Conservation (phyloP, 1,140 invertebrate species). For the Lerema accius region DNA sequence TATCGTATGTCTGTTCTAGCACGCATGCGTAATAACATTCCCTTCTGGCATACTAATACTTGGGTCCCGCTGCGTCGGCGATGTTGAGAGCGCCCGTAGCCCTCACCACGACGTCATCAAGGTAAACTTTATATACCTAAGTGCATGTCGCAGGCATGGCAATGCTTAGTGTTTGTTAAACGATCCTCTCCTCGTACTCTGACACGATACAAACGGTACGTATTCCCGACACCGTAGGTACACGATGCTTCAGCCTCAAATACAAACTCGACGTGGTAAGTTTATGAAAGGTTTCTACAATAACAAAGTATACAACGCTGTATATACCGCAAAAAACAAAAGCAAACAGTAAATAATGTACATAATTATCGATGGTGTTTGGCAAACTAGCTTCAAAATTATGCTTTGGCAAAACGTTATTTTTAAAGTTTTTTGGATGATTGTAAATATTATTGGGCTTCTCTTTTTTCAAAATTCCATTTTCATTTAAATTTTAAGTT, state of each 20-base stretch:
- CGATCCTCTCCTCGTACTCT: not conserved
- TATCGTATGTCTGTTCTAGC: slow-evolving; percentile 81
- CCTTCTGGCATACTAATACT: slow-evolving; percentile 82
- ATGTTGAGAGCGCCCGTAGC: slow-evolving; percentile 46
- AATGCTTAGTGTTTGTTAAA: slow-evolving; percentile 17
- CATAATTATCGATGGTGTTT: slow-evolving; percentile 5
- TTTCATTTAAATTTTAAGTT: not conserved
- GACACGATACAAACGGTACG: slow-evolving; percentile 25
- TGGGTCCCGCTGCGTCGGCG: slow-evolving; percentile 64
- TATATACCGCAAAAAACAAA: slow-evolving; percentile 51
- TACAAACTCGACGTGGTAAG: slow-evolving; percentile 7
- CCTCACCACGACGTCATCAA: slow-evolving; percentile 53
- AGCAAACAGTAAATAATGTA: slow-evolving; percentile 6
- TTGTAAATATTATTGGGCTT: slow-evolving; percentile 18
- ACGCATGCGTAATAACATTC: slow-evolving; percentile 82
- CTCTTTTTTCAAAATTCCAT: slow-evolving; percentile 15
- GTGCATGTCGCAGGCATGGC: slow-evolving; percentile 48
- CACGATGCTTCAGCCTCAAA: slow-evolving; percentile 3
- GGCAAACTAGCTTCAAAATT: slow-evolving; percentile 2
- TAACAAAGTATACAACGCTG: slow-evolving; percentile 44
- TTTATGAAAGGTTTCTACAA: slow-evolving; percentile 21
- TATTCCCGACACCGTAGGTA: slow-evolving; percentile 5
- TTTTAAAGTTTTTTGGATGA: slow-evolving; percentile 7
- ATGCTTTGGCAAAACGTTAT: slow-evolving; percentile 12
- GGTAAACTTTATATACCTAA: slow-evolving; percentile 59